phyloP scores from a whole-genome alignment of 2,888 invertebrate species.

The Thyatira batis region DNA sequence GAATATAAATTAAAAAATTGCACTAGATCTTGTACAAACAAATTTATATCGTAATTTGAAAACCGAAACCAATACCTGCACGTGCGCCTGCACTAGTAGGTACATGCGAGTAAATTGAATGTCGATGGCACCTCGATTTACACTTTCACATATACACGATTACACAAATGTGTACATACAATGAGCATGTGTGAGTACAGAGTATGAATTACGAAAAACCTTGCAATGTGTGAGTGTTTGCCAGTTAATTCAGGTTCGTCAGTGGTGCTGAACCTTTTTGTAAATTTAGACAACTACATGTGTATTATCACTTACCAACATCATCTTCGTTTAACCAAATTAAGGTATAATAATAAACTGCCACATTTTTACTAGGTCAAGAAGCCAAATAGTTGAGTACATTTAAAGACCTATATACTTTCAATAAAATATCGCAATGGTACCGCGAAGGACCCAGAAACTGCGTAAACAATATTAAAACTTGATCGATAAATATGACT shows the following conservation, averaged over 20 bases:
- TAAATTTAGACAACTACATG: slow-evolving; percentile 30
- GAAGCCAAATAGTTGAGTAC: no score
- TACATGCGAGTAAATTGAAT: slow-evolving; percentile 35
- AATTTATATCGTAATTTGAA: no score
- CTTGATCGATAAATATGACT: no score
- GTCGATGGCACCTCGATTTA: slow-evolving; percentile 47
- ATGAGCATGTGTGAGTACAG: slow-evolving; percentile 31
- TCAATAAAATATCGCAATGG: no score
- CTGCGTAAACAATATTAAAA: no score
- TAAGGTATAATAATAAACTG: no score
- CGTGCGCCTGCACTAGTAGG: slow-evolving; percentile 24
- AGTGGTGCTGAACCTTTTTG: slow-evolving; percentile 53
- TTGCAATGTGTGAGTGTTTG: slow-evolving; percentile 51
- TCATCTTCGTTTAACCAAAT: no score
- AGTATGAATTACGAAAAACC: slow-evolving; percentile 46
- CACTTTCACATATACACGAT: slow-evolving; percentile 48
- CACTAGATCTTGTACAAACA: neutral
- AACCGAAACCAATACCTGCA: slow-evolving; percentile 8
- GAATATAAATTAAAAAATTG: no score
- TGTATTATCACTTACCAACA: neutral
- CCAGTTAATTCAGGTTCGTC: slow-evolving; percentile 50
- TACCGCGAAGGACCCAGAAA: no score
- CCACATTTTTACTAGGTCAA: no score
- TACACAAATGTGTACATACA: slow-evolving; percentile 26
- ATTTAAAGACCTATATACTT: no score